Evolutionary conservation across 2,113 vertebrate species (phyloP), one percentile per base, ranked within the genome.

Genomic region (Pandion haliaetus): DNA sequence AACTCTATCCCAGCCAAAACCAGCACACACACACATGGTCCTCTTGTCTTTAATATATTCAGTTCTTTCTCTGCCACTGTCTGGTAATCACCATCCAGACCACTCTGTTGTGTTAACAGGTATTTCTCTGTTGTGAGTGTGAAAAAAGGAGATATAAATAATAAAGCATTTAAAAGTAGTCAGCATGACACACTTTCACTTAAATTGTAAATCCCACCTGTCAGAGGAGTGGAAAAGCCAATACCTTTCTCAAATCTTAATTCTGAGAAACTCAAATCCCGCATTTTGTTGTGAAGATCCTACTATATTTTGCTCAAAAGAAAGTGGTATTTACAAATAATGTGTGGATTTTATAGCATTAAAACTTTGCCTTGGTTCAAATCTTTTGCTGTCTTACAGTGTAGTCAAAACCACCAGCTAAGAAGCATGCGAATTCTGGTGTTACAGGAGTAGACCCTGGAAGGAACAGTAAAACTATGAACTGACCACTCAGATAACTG

Each of bases 11-110:
- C 34, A 73, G 54, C 29, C 71, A 36, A 73, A 57, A 42, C 18
- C 34, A 67, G 34, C 6, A 66, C 12, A 70, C 18, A 42, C 32
- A 12, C 29, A 65, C 11, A 6, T 0, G 0, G 23, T 54, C 15
- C 14, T 52, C 32, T 10, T 38, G 29, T 70, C 66, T 76, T 84
- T 18, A 20, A 40, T 17, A 45, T 5, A 14, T 49, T 63, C 1
- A 2, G 6, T 16, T 74, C 20, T 63, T 85, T 82, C 49, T 52
- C 38, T 88, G 42, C 13, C 21, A 24, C 38, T 70, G 3, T 38
- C n/a, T 55, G 34, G 42, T 26, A 79, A 65, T 45, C 21, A 76
- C 24, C 17, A 66, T 19, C 21, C n/a, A 73, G 74, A 72, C 6
- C 16, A 28, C 38, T 36, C 23, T 61, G 7, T 24, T 63, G 2